Conservation (phyloP, 2,113 vertebrate species). For the Anser cygnoides region DNA sequence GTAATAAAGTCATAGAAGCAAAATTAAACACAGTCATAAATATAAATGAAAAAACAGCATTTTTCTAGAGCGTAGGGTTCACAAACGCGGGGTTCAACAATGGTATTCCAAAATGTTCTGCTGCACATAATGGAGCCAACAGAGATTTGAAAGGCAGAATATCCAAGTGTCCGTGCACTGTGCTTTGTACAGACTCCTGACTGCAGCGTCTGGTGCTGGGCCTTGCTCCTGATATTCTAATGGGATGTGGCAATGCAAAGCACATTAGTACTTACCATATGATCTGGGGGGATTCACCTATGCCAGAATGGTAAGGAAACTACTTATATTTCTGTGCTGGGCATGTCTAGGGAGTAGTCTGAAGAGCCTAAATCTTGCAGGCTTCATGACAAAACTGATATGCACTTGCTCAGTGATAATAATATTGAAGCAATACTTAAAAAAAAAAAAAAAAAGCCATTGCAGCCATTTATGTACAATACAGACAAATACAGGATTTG, state of each 20-base stretch:
- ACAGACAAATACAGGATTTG: neutral
- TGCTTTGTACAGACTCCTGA: neutral
- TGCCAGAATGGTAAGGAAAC: neutral
- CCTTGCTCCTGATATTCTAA: neutral
- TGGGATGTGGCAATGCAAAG: neutral
- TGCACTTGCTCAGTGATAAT: neutral
- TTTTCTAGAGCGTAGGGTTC: neutral
- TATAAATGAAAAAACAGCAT: neutral
- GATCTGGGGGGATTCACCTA: neutral
- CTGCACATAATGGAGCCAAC: accelerated
- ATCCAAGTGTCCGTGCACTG: neutral
- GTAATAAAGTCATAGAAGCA: neutral
- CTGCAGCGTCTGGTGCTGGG: neutral
- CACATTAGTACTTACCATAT: neutral
- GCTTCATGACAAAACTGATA: neutral
- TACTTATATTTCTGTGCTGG: neutral
- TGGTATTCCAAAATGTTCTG: neutral
- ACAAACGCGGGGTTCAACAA: neutral
- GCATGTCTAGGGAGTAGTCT: neutral
- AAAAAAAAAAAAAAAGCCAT: neutral
- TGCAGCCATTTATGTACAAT: neutral
- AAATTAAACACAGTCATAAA: neutral
- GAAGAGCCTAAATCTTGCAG: neutral
- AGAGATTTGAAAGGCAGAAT: neutral
- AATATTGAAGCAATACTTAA: neutral